Base-by-base conservation (phyloP, 1,140 invertebrate species). In the Streblospio benedicti region DNA sequence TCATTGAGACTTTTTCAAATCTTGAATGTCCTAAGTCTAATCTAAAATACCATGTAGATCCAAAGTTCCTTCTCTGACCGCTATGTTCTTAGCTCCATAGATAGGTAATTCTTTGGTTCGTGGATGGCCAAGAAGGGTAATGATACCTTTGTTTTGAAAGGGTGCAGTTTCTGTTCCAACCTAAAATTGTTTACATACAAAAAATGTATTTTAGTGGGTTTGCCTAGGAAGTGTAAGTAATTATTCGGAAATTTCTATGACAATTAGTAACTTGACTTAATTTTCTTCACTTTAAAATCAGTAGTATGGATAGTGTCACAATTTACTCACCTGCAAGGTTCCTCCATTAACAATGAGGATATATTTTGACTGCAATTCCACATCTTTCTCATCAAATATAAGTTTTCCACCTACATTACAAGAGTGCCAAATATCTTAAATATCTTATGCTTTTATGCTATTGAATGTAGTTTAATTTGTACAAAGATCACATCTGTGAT, bases 291-390 rank as follows among this genome's bases (percentile, higher is more conserved):
- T n/a, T n/a, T n/a, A n/a, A n/a, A n/a, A n/a, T n/a, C n/a, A n/a
- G n/a, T n/a, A n/a, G n/a, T n/a, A n/a, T n/a, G n/a, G n/a, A n/a
- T n/a, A n/a, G n/a, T n/a, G n/a, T n/a, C n/a, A n/a, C n/a, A n/a
- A n/a, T n/a, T n/a, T n/a, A n/a, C n/a, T 45, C 62, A 76, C 72
- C 67, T 76, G 71, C 25, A 76, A 57, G 6, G 63, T 28, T 27
- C 75, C 75, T 6, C 71, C 69, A 47, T 75, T 69, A 6, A 66
- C 69, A 20, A 76, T 72, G 41, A 76, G 65, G 25, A 76, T 75
- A 30, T 71, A 73, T 44, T 75, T 70, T 5, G 72, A 67, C 20
- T 75, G 53, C 25, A 76, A 60, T 50, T 75, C 71, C 6, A 76
- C 49, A 57, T 74, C 67, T 27, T 64, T 67, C 20, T 75, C 69